Evolutionary conservation across 1,140 invertebrate genomes (phyloP).

Genomic region (Zophobas morio): DNA sequence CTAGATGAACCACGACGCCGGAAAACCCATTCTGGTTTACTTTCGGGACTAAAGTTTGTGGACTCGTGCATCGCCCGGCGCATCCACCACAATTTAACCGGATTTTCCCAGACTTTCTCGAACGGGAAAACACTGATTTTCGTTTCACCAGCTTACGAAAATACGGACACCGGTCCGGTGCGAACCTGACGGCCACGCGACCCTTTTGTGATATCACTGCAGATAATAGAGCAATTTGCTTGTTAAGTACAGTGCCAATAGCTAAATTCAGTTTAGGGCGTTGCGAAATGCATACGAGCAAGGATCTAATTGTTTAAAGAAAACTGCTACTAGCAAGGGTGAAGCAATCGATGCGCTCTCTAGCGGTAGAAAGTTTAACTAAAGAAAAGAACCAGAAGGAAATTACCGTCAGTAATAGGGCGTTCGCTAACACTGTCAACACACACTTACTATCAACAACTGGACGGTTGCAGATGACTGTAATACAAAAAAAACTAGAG

Average conservation of each 20-base stretch:
- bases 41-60: slow-evolving; percentile 7
- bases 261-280: slow-evolving; percentile 27
- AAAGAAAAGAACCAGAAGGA: too few species aligned
- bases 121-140: not conserved
- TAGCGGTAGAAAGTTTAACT: not conserved
- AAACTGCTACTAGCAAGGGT: not conserved
- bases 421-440: too few species aligned
- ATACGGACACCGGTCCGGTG: not conserved
- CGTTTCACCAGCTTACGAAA: not conserved
- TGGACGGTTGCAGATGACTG: too few species aligned
- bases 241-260: slow-evolving; percentile 30
- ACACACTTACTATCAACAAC: too few species aligned
- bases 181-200: not conserved
- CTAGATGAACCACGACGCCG: slow-evolving; percentile 35
- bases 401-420: too few species aligned
- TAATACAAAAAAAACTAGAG: too few species aligned
- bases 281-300: slow-evolving; percentile 1
- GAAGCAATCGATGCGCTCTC: not conserved
- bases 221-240: slow-evolving; percentile 35
- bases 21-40: slow-evolving; percentile 27
- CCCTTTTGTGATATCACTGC: slow-evolving; percentile 17
- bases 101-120: too few species aligned
- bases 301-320: not conserved
- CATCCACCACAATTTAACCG: slow-evolving; percentile 19
- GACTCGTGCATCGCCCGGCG: slow-evolving; percentile 3